Evolutionary conservation across 1,140 invertebrate species (phyloP).

Genomic region (Drosophila rhopaloa): DNA sequence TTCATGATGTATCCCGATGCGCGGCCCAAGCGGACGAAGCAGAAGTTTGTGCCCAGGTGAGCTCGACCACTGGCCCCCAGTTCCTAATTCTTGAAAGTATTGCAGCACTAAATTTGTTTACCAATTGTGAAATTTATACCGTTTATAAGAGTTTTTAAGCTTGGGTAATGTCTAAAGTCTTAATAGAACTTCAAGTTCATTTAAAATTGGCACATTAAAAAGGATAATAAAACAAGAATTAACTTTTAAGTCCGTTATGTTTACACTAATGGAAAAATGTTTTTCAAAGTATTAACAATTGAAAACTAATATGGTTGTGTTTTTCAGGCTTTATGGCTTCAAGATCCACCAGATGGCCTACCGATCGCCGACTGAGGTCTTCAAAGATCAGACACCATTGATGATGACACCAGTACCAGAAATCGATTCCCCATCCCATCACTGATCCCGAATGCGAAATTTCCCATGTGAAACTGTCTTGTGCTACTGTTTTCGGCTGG

Average conservation of each 20-base stretch:
- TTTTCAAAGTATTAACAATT: no score
- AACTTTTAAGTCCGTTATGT: no score
- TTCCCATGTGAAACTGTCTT: slow-evolving; percentile 15
- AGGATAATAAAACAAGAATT: no score
- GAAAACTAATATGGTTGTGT: not conserved
- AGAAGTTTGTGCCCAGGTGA: slow-evolving; percentile 98
- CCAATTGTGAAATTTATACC: no score
- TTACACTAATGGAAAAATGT: no score
- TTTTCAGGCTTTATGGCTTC: slow-evolving; percentile 56
- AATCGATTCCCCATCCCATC: slow-evolving; percentile 6
- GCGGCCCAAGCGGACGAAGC: slow-evolving; percentile 96
- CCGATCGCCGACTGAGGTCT: not conserved
- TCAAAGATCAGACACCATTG: not conserved
- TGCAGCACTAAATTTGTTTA: no score
- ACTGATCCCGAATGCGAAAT: slow-evolving; percentile 23
- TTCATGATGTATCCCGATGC: slow-evolving; percentile 99
- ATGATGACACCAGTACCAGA: slow-evolving; percentile 1
- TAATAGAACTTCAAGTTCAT: no score
- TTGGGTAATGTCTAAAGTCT: no score
- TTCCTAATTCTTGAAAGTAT: no score
- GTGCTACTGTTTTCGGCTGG: not conserved
- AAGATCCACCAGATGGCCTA: slow-evolving; percentile 58
- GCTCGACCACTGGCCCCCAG: not conserved
- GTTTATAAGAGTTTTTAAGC: no score
- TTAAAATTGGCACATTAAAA: no score